Evolutionary conservation across 1,140 invertebrate genomes (phyloP).

Genomic region (Melipona quadrifasciata): DNA sequence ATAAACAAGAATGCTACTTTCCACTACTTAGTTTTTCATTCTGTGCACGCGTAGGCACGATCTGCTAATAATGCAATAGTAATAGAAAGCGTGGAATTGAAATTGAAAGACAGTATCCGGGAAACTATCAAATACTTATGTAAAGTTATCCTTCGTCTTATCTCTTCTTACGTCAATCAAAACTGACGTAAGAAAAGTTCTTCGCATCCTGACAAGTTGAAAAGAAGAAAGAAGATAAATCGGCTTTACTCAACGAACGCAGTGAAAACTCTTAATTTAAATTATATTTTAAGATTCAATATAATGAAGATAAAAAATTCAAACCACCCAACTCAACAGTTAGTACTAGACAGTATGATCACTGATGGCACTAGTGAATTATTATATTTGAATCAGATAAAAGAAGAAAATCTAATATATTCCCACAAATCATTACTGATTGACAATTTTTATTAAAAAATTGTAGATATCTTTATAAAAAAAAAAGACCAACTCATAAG

Average conservation of each 20-base stretch:
- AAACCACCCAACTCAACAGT: neutral
- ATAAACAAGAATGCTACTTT: slow-evolving; percentile 28
- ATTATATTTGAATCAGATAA: neutral
- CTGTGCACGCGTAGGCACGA: slow-evolving; percentile 8
- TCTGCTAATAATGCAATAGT: slow-evolving; percentile 13
- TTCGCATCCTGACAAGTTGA: neutral
- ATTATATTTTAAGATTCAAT: neutral
- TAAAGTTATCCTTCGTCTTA: neutral
- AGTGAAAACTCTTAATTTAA: neutral
- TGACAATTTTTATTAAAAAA: neutral
- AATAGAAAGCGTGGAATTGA: slow-evolving; percentile 25
- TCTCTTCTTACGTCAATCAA: neutral
- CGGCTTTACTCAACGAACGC: neutral
- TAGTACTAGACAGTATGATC: neutral
- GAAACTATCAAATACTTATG: neutral
- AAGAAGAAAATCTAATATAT: neutral
- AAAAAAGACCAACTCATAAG: neutral
- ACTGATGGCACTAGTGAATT: neutral
- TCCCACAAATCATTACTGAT: neutral
- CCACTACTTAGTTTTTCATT: slow-evolving; percentile 13
- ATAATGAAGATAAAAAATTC: neutral
- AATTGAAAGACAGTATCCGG: slow-evolving; percentile 11
- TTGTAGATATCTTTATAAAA: neutral
- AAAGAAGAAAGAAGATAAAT: neutral
- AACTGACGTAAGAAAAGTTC: neutral